Evolutionary conservation across 92 coral and sea anemone species (phyloP), one percentile per base, ranked within the genome.

Genomic region (Porites divaricata): DNA sequence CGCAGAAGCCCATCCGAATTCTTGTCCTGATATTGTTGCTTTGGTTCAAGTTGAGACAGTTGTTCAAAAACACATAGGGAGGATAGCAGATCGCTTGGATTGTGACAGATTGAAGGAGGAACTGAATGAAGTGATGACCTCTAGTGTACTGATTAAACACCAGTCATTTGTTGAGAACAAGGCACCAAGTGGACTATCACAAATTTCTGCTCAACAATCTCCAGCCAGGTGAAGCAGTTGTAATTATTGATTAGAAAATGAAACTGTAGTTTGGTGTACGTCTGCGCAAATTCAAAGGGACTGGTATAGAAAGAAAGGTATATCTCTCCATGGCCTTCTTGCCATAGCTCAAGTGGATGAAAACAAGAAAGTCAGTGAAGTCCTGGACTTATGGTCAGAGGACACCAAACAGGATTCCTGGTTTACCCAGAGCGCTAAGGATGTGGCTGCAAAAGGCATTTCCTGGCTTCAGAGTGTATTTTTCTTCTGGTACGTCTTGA

Each of bases 251-350:
- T 17, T 83, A 84, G 48, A 89, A 89, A 67, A 89, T 89, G 92
- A 89, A 89, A 62, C 85, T 89, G 16, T 73, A 89, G 61, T 51
- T 89, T 13, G 75, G 92, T 0, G 56, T 78, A 81, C 81, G 79
- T 25, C 9, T 86, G 9, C 8, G 89, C 7, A 89, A 50, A 84
- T 89, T 52, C 89, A 89, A 52, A 20, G 86, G 2, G 92, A 89
- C 20, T 88, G 92, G 92, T 88, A 88, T 78, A 88, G 92, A 1
- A 88, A 88, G 63, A 67, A 81, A 20, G 92, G 88, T 14, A 68
- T 88, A 20, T 88, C 92, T 4, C 81, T 88, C 1, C 81, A 70
- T 83, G 88, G 92, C 0, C 84, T 88, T 50, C 78, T 24, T 70
- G 81, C 78, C 1, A 71, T 83, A 9, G 88, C 45, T 35, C 45